Evolutionary conservation across 2,888 invertebrate species (phyloP), one percentile per base, ranked within the genome.

Genomic region (Clistopyga incitator): DNA sequence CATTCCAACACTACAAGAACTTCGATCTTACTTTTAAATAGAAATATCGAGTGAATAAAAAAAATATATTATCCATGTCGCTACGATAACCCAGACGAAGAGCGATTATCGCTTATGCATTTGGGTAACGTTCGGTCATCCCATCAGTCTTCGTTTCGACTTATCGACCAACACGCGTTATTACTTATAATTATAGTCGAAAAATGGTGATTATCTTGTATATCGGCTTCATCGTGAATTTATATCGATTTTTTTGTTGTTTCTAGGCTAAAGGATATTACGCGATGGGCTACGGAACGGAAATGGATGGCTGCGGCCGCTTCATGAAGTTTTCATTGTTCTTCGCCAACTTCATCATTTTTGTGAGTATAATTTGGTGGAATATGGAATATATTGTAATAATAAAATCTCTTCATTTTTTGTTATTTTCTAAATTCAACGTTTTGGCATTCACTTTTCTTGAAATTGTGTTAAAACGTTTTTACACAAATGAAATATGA

Each of bases 231-330:
- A 13, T 59, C 38, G 47, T 11, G 20, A n/a, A 10, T 25, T 64
- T 11, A 1, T 13, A 3, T 20, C 34, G 15, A 71, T 75, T 47
- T 65, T 56, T 56, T 13, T 59, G 29, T 74, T 34, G 47, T 29
- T 81, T 84, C 18, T 75, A 86, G 86, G 71, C 64, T 77, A 74
- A 71, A 54, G 81, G 82, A 74, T 72, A 74, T 67, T 61, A 50
- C 67, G 82, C 78, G 72, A 96, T 97, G 96, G 97, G 96, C 76
- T 96, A 96, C 94, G 96, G 97, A 87, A 95, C 96, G 86, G 96
- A 97, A 91, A 97, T 97, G 96, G 97, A 97, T 93, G 96, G 97
- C 92, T 98, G 98, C 92, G 98, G 98, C 86, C 96, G 97, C 90
- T 97, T 96, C 91, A 97, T 98, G 95, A 98, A 98, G 93, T 96